phyloP scores from a whole-genome alignment of 2,888 invertebrate genomes.

The Papilio protenor region DNA sequence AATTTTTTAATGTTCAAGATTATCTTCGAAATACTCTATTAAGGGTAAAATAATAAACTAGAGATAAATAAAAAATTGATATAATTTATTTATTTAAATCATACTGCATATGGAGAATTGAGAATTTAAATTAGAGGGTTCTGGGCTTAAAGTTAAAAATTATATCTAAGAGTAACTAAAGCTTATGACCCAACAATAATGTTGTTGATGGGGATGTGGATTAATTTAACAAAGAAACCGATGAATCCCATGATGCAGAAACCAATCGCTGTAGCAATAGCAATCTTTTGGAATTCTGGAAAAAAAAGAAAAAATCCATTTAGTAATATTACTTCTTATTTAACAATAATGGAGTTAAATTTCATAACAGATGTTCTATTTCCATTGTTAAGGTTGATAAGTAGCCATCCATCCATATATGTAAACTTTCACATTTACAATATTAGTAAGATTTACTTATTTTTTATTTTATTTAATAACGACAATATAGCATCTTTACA shows the following conservation, averaged over 20 bases:
- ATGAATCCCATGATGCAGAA: slow-evolving; percentile 99
- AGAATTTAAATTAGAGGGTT: slow-evolving; percentile 69
- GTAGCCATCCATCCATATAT: too few species aligned
- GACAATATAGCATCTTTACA: too few species aligned
- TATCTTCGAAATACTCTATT: neutral
- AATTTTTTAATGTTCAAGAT: neutral
- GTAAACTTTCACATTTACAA: too few species aligned
- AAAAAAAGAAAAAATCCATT: slow-evolving; percentile 47
- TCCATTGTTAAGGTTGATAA: too few species aligned
- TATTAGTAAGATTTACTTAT: too few species aligned
- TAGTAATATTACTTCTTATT: neutral
- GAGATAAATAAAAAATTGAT: slow-evolving; percentile 57
- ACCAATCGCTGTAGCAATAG: slow-evolving; percentile 99
- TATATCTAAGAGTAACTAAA: slow-evolving; percentile 61
- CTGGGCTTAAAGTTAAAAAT: slow-evolving; percentile 69
- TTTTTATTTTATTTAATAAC: too few species aligned
- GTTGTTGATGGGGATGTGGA: slow-evolving; percentile 99
- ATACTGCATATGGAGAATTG: slow-evolving; percentile 59
- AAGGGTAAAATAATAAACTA: neutral
- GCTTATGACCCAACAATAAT: slow-evolving; percentile 94
- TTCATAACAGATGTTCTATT: too few species aligned
- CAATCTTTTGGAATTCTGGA: slow-evolving; percentile 99
- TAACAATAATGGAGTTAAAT: too few species aligned
- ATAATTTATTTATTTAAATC: slow-evolving; percentile 80
- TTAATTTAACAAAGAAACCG: slow-evolving; percentile 99